Evolutionary conservation across 2,113 vertebrate species (phyloP).

Genomic region (Grallaria varia): DNA sequence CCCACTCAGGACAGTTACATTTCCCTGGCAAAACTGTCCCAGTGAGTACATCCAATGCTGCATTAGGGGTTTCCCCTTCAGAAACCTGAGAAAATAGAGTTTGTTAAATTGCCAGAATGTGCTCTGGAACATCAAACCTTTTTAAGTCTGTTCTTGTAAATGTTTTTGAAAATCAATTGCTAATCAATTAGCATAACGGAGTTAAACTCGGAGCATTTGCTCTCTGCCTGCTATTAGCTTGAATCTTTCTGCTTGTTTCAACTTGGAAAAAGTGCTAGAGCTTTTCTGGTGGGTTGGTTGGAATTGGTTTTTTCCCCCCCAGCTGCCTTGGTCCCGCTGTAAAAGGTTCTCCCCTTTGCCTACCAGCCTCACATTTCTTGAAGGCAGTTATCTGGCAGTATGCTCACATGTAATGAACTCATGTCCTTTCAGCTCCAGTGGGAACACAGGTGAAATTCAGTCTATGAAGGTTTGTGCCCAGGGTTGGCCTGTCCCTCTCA

Average conservation of each 20-base stretch:
- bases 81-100: not conserved
- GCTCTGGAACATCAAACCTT: not conserved
- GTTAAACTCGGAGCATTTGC: not conserved
- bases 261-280: not conserved
- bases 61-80: not conserved
- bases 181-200: not conserved
- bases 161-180: not conserved
- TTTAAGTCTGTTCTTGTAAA: not conserved
- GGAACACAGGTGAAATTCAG: not conserved
- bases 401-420: not conserved
- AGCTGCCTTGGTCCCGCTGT: not conserved
- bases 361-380: not conserved
- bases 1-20: not conserved
- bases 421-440: not conserved
- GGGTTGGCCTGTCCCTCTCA: not conserved
- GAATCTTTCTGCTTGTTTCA: not conserved
- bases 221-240: not conserved
- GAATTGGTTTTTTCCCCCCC: not conserved
- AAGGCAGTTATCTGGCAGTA: not conserved
- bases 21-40: not conserved
- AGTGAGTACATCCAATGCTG: not conserved
- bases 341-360: not conserved
- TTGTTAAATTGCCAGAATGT: not conserved
- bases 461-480: not conserved
- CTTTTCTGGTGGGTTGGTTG: not conserved